Evolutionary conservation across 2,888 invertebrate species (phyloP), one percentile per base, ranked within the genome.

Genomic region (Formica aserva): DNA sequence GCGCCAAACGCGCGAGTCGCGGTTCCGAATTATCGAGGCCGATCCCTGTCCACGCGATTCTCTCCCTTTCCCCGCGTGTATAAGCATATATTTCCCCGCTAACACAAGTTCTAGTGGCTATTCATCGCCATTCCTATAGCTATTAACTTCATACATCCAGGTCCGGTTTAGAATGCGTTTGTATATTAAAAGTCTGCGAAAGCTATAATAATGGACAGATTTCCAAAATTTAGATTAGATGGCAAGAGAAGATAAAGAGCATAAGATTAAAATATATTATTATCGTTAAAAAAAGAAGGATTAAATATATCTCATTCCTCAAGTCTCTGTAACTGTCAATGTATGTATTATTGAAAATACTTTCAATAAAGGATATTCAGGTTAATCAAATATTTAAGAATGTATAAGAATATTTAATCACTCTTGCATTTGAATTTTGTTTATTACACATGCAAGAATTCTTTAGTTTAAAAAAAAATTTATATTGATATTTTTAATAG

Each of bases 1-100:
- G 84, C 84, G 81, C 83, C 57, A 66, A 80, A 75, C 48, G 26
- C 55, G 71, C 57, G 65, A 65, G 32, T 62, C 41, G 62, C n/a
- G 45, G 22, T 67, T 13, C 60, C 81, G 29, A 38, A 15, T 38
- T 65, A 71, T 74, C 71, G 55, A 5, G 45, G 5, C 18, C 41
- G 22, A 45, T 22, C 52, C 8, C 8, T 62, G 63, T 22, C 57
- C n/a, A 13, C 32, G 52, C 22, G 26, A 62, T 84, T 65, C 65
- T 57, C 77, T 18, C 15, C 18, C 60, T 76, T 32, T 11, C 41
- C 29, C 26, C 29, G 1, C 48, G n/a, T 29, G 2, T 18, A 18
- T 18, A n/a, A 13, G 22, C 18, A 41, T 57, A 45, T 26, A 38
- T 8, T 65, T 55, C 26, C 11, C 32, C 57, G 13, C 67, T 66